phyloP scores from a whole-genome alignment of 1,140 invertebrate species.

The Drosophila kanapiae region DNA sequence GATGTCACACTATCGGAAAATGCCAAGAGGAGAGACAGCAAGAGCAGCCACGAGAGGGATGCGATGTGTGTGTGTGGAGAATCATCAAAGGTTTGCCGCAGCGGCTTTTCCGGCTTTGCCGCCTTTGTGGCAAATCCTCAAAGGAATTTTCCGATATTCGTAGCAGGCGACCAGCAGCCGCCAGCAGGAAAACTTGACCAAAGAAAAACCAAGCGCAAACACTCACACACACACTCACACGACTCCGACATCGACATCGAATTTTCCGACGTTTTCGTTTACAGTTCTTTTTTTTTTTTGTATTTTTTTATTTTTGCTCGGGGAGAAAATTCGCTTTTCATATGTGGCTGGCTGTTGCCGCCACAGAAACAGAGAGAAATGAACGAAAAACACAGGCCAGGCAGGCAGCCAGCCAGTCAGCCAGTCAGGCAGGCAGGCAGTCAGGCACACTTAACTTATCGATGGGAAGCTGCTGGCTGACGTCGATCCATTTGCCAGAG shows the following conservation, averaged over 20 bases:
- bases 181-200: constrained; percentile 72
- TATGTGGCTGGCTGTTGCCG: constrained; percentile 61
- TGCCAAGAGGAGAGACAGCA: constrained; percentile 25
- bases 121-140: constrained; percentile 85
- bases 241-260: constrained; percentile 70
- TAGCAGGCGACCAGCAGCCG: constrained; percentile 77
- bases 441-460: constrained; percentile 50
- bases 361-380: constrained; percentile 7
- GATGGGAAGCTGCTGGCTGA: constrained; percentile 68
- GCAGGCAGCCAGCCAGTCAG: neutral
- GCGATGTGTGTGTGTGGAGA: constrained; percentile 55
- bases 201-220: constrained; percentile 71
- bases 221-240: constrained; percentile 28
- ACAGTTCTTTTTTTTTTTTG: constrained; percentile 42
- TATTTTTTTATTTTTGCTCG: constrained; percentile 58
- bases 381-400: constrained; percentile 8
- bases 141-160: constrained; percentile 85
- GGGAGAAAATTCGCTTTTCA: constrained; percentile 82
- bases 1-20: constrained; percentile 72
- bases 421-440: constrained; percentile 1
- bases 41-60: constrained; percentile 23
- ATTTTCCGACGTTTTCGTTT: constrained; percentile 71
- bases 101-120: constrained; percentile 74
- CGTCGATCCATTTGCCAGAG: constrained; percentile 70
- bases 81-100: constrained; percentile 83